phyloP scores from a whole-genome alignment of 2,888 invertebrate genomes.

The Dicyrtomina minuta region DNA sequence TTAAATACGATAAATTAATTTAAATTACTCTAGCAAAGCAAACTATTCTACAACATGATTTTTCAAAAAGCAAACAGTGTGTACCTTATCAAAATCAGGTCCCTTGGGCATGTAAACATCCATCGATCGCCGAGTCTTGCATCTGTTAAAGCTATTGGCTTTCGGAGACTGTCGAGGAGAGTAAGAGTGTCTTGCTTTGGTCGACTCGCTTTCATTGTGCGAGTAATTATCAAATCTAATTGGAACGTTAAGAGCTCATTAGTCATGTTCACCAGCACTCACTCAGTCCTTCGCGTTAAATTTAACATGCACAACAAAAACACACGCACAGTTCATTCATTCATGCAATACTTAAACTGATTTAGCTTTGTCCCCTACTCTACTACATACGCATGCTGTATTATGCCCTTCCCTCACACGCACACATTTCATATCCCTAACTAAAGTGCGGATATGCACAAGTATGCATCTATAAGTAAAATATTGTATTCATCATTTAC shows the following conservation, averaged over 20 bases:
- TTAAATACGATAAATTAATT: no score
- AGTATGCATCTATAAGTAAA: no score
- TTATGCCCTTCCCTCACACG: no score
- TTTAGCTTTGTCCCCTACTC: not conserved
- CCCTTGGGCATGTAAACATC: conserved; percentile 52
- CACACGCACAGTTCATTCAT: conserved; percentile 20
- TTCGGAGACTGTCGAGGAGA: conserved; percentile 51
- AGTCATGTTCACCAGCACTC: conserved; percentile 27
- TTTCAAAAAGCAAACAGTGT: not conserved
- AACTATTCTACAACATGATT: not conserved
- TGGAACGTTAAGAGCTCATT: conserved; percentile 35
- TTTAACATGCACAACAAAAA: conserved; percentile 14
- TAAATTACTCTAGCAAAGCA: no score
- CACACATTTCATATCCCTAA: no score
- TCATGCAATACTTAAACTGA: conserved; percentile 13
- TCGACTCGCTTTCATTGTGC: conserved; percentile 49
- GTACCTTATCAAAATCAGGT: conserved; percentile 53
- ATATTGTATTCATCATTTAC: no score
- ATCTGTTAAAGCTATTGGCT: conserved; percentile 47
- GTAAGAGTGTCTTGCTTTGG: conserved; percentile 46
- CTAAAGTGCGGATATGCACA: not conserved
- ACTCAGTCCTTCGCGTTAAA: not conserved
- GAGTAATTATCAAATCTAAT: conserved; percentile 53
- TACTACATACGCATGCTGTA: not conserved
- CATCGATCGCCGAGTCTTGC: conserved; percentile 52